A percentile compares a stretch with the other conserved stretches of the same genome.
Conservation (phyloP, 2,113 vertebrate species). For the Passerina amoena region DNA sequence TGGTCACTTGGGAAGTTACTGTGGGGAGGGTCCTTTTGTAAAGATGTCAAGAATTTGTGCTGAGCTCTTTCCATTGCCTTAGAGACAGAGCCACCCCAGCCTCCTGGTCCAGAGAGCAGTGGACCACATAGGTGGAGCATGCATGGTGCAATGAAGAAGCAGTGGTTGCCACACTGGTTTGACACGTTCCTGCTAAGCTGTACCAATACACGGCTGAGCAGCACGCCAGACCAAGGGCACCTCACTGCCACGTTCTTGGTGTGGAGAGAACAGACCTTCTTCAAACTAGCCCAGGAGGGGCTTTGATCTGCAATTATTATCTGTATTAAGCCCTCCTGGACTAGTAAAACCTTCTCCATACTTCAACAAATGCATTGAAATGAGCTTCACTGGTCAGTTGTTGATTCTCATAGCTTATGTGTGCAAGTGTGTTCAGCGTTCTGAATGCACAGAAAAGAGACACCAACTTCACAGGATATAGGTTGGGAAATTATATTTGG, state of each 20-base stretch:
- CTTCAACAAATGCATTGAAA: constrained; percentile 21
- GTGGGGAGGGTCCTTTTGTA: constrained; percentile 42
- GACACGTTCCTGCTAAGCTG: constrained; percentile 39
- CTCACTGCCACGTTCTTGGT: not conserved
- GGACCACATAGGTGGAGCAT: constrained; percentile 45
- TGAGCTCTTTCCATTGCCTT: constrained; percentile 75
- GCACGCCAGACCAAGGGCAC: constrained; percentile 34
- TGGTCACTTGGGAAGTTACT: constrained; percentile 67
- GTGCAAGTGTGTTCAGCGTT: constrained; percentile 46
- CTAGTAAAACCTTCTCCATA: constrained; percentile 54
- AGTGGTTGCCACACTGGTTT: constrained; percentile 72
- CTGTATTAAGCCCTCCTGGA: constrained; percentile 9
- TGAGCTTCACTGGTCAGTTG: constrained; percentile 60
- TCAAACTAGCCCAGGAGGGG: constrained; percentile 39
- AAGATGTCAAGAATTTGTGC: constrained; percentile 67
- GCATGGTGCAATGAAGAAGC: constrained; percentile 66
- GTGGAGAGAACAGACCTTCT: constrained; percentile 30
- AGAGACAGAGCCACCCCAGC: constrained; percentile 72
- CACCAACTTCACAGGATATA: constrained; percentile 16
- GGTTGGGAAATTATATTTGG: not conserved
- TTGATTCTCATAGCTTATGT: constrained; percentile 53
- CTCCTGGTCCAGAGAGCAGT: constrained; percentile 61
- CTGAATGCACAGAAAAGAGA: constrained; percentile 63
- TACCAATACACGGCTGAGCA: constrained; percentile 7
- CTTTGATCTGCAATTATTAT: not conserved